Evolutionary conservation across 2,113 vertebrate genomes (phyloP).

Genomic region (Leucoraja erinaceus): DNA sequence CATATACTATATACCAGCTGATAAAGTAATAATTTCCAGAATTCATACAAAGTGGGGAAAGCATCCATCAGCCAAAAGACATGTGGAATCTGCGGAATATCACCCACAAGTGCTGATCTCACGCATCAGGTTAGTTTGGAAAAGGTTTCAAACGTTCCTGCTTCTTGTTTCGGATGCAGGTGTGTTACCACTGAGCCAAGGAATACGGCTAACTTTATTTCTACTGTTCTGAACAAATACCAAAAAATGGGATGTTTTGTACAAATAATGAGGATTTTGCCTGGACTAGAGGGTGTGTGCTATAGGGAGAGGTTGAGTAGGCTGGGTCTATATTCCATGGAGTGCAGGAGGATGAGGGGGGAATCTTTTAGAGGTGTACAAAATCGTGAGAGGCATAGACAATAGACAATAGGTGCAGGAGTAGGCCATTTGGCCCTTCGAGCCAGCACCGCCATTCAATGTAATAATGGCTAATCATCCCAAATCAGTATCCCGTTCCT

Average conservation of each 20-base stretch:
- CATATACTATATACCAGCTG: neutral
- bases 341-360: no score
- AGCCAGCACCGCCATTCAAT: no score
- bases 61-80: neutral
- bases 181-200: neutral
- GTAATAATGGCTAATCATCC: no score
- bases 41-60: neutral
- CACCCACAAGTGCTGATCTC: neutral
- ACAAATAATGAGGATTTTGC: neutral
- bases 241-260: neutral
- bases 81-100: neutral
- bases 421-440: no score
- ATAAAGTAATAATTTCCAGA: neutral
- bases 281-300: no score
- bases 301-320: no score
- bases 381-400: no score
- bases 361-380: no score
- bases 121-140: neutral
- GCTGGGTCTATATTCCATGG: no score
- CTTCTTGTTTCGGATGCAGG: neutral
- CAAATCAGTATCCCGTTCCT: no score
- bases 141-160: neutral
- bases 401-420: no score
- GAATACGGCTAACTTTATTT: neutral
- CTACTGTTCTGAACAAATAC: neutral